Evolutionary conservation across 2,888 invertebrate genomes (phyloP).

Genomic region (Diploptera punctata): DNA sequence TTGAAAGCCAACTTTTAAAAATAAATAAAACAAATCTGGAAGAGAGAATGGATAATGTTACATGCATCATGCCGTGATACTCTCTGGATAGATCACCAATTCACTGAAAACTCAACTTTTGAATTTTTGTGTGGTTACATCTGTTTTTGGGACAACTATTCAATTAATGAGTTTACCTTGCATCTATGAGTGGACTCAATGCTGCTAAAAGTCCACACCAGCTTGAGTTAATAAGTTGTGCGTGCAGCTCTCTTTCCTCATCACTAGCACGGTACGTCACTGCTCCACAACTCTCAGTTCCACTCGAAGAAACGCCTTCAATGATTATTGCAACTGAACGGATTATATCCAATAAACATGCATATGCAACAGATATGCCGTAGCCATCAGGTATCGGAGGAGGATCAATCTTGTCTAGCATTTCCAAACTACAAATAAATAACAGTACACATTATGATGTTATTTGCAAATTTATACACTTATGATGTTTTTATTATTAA

Average conservation of each 20-base stretch:
- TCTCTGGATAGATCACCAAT: too few species aligned
- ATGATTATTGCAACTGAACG: conserved; percentile 81
- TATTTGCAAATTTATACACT: too few species aligned
- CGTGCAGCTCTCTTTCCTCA: conserved; percentile 60
- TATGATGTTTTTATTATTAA: too few species aligned
- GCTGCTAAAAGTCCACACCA: conserved; percentile 96
- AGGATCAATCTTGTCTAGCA: conserved; percentile 95
- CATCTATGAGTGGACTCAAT: conserved; percentile 89
- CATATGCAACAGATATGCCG: conserved; percentile 94
- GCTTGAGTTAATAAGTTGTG: conserved; percentile 88
- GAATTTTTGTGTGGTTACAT: too few species aligned
- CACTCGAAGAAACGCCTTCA: conserved; percentile 59
- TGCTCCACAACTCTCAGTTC: conserved; percentile 22
- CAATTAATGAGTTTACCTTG: conserved; percentile 62
- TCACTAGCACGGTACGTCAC: conserved; percentile 46
- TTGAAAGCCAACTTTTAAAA: too few species aligned
- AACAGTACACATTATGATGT: too few species aligned
- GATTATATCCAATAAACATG: conserved; percentile 90
- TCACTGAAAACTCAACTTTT: too few species aligned
- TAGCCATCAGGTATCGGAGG: conserved; percentile 96
- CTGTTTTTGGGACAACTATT: too few species aligned
- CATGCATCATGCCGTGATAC: too few species aligned
- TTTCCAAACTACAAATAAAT: conserved; percentile 81
- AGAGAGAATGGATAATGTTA: too few species aligned
- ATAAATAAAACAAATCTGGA: too few species aligned